Evolutionary conservation across 2,888 invertebrate genomes (phyloP).

Genomic region (Xestia ashworthii): DNA sequence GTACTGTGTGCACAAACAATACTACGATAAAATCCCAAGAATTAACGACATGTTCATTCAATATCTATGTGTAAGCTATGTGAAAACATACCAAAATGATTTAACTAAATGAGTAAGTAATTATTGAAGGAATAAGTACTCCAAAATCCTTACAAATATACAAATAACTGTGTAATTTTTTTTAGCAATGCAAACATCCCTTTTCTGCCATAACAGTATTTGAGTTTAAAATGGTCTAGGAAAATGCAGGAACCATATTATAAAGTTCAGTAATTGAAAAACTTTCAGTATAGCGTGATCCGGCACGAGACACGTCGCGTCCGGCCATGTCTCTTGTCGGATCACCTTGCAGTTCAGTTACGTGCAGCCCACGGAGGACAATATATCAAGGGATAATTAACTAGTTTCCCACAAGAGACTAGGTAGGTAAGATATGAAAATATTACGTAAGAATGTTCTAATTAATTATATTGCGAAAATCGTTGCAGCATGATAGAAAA

Average conservation of each 20-base stretch:
- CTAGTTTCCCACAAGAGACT: not conserved
- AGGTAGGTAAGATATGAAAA: not conserved
- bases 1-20: too few species aligned
- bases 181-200: not conserved
- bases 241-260: slow-evolving; percentile 14
- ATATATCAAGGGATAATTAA: slow-evolving; percentile 25
- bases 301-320: slow-evolving; percentile 10
- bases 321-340: slow-evolving; percentile 4
- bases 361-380: slow-evolving; percentile 24
- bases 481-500: not conserved
- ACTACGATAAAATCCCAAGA: not conserved
- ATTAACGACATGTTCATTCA: not conserved
- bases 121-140: not conserved
- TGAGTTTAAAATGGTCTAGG: slow-evolving; percentile 19
- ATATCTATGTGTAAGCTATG: too few species aligned
- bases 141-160: not conserved
- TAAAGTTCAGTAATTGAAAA: slow-evolving; percentile 49
- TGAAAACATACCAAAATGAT: not conserved
- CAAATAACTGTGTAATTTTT: not conserved
- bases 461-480: not conserved
- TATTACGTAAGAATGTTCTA: not conserved
- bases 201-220: not conserved
- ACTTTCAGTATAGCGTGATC: slow-evolving; percentile 27
- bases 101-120: not conserved
- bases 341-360: slow-evolving; percentile 28